These are phyloP conservation scores for Dryadula phaetusa DNA, from an alignment of 2,888 invertebrate species.

Conservation along the genomic window DNA sequence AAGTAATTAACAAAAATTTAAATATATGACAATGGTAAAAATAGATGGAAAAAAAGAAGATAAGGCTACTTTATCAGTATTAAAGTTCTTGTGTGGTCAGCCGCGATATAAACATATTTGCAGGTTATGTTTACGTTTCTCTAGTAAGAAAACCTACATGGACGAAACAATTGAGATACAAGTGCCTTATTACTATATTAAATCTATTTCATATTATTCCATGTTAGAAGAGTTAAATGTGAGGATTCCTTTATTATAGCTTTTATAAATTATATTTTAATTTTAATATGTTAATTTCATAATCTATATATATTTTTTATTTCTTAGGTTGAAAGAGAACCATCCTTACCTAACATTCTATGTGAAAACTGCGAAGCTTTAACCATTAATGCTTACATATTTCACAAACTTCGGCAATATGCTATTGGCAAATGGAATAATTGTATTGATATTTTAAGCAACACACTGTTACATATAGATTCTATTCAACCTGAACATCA, in stretches of 20 bases:
- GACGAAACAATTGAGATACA: slow-evolving; percentile 58
- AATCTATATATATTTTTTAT: slow-evolving; percentile 4
- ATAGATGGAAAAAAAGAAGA: slow-evolving; percentile 50
- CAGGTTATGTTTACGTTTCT: slow-evolving; percentile 71
- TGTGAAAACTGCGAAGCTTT: slow-evolving; percentile 63
- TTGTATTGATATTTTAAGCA: slow-evolving; percentile 52
- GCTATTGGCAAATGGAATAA: slow-evolving; percentile 61
- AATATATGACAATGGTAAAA: slow-evolving; percentile 8
- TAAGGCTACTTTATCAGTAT: slow-evolving; percentile 50
- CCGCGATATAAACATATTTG: slow-evolving; percentile 59
- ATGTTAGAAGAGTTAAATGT: slow-evolving; percentile 66
- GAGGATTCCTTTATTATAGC: slow-evolving; percentile 48
- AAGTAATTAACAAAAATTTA: not conserved
- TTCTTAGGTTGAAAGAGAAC: slow-evolving; percentile 60
- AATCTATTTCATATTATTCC: slow-evolving; percentile 56
- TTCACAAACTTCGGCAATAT: slow-evolving; percentile 59
- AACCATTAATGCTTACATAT: slow-evolving; percentile 62
- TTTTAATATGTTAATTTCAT: not conserved
- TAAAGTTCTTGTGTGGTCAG: slow-evolving; percentile 62
- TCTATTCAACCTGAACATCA: slow-evolving; percentile 7
- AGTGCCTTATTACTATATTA: slow-evolving; percentile 57
- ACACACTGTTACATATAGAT: slow-evolving; percentile 52
- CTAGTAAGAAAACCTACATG: slow-evolving; percentile 53
- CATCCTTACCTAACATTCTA: slow-evolving; percentile 60
- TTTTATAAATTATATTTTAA: not conserved